A percentile compares a stretch with the other conserved stretches of the same genome.
Conservation (phyloP, 2,888 invertebrate species). For the Diplolepis rosae region DNA sequence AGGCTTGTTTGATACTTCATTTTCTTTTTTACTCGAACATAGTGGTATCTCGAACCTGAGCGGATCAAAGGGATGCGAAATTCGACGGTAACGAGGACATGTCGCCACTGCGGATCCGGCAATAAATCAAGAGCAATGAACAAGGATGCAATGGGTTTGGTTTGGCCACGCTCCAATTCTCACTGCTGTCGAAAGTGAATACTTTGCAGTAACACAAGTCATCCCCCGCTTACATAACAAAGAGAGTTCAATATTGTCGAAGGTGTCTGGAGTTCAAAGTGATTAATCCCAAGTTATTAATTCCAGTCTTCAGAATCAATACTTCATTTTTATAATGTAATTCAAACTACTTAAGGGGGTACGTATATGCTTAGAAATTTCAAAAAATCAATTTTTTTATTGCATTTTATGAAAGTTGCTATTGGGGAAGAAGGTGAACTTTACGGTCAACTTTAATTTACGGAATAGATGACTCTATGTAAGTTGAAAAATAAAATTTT, state of each 20-base stretch:
- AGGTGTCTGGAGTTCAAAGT: slow-evolving; percentile 29
- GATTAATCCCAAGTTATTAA: slow-evolving; percentile 9
- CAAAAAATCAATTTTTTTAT: no score
- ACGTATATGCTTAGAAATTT: no score
- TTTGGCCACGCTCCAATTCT: slow-evolving; percentile 37
- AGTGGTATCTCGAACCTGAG: slow-evolving; percentile 34
- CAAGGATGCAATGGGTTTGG: slow-evolving; percentile 32
- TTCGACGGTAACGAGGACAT: slow-evolving; percentile 61
- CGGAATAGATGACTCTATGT: no score
- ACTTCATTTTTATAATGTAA: no score
- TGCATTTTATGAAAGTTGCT: no score
- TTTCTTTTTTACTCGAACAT: slow-evolving; percentile 29
- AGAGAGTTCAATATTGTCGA: slow-evolving; percentile 41
- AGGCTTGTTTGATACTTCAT: slow-evolving; percentile 20
- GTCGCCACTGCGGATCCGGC: slow-evolving; percentile 50
- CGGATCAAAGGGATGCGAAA: slow-evolving; percentile 55
- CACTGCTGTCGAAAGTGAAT: slow-evolving; percentile 52
- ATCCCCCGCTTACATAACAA: slow-evolving; percentile 44
- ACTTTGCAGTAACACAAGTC: slow-evolving; percentile 49
- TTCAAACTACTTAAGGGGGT: no score
- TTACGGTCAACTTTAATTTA: no score
- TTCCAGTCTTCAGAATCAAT: not conserved
- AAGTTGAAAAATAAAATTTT: no score
- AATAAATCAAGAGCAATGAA: slow-evolving; percentile 51
- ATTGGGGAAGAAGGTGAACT: no score